Percentiles rank a stretch among this genome's conserved stretches.
Conservation (phyloP, 2,797 vertebrate species). For the Hipposideros larvatus region DNA sequence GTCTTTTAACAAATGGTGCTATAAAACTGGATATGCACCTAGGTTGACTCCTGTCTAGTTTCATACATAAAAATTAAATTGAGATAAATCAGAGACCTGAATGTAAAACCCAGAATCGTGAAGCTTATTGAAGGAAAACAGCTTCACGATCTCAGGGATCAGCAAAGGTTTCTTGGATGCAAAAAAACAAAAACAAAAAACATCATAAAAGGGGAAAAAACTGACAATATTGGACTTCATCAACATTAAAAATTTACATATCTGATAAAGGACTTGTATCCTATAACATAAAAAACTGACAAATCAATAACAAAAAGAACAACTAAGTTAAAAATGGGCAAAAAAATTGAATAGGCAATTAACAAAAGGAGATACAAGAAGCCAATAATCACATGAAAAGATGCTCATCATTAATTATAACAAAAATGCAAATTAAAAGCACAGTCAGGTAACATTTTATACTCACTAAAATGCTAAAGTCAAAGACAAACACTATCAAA, state of each 20-base stretch:
- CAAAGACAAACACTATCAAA: conserved; percentile 17
- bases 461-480: neutral
- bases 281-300: conserved; percentile 16
- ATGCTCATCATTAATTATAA: neutral
- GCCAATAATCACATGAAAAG: conserved; percentile 23
- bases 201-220: neutral
- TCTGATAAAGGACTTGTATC: neutral
- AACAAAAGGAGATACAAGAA: neutral
- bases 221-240: neutral
- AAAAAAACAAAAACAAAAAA: neutral
- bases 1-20: neutral
- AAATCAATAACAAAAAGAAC: conserved; percentile 9
- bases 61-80: conserved; percentile 32
- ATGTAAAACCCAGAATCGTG: neutral
- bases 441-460: neutral
- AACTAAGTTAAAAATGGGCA: neutral
- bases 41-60: conserved; percentile 1
- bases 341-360: conserved; percentile 6
- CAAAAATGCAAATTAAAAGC: conserved; percentile 8
- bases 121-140: neutral
- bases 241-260: conserved; percentile 12
- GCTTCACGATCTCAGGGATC: neutral
- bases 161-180: conserved; percentile 38
- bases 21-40: neutral
- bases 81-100: neutral